These are phyloP conservation scores for Drosophila lacteicornis DNA, from an alignment of 1,140 invertebrate species.

Conservation along the genomic window DNA sequence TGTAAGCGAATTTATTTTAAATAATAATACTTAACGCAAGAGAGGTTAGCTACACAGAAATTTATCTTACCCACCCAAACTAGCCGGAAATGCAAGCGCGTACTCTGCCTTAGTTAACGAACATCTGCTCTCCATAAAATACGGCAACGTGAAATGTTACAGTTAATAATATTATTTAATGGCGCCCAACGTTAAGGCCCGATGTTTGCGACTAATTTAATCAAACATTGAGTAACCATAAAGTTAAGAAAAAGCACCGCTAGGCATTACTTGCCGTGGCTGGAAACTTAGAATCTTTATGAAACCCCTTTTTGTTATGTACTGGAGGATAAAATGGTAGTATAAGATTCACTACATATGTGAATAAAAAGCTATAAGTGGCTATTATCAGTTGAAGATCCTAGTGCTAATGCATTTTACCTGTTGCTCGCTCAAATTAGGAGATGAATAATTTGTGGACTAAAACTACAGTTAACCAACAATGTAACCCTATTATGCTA, in stretches of 20 bases:
- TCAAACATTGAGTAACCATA: neutral
- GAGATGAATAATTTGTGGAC: too few relatives aligned
- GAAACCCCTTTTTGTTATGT: neutral
- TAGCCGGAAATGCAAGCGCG: too few relatives aligned
- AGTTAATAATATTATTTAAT: slow-evolving; percentile 9
- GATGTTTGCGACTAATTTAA: neutral
- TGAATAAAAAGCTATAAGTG: neutral
- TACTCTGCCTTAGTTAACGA: neutral
- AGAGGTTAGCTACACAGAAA: too few relatives aligned
- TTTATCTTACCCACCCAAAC: too few relatives aligned
- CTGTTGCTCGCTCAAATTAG: too few relatives aligned
- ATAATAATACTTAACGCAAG: too few relatives aligned
- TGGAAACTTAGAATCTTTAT: slow-evolving; percentile 1
- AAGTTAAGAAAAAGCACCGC: neutral
- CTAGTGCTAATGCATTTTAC: neutral
- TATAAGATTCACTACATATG: neutral
- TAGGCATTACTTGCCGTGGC: neutral
- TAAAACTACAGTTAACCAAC: too few relatives aligned
- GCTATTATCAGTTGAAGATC: neutral
- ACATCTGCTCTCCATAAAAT: neutral
- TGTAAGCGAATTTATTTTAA: too few relatives aligned
- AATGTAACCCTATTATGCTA: too few relatives aligned
- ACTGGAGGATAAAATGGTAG: neutral
- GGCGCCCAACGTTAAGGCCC: neutral
- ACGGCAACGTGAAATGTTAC: neutral